Conservation (phyloP, 2,113 vertebrate genomes). For the Pedionomus torquatus region DNA sequence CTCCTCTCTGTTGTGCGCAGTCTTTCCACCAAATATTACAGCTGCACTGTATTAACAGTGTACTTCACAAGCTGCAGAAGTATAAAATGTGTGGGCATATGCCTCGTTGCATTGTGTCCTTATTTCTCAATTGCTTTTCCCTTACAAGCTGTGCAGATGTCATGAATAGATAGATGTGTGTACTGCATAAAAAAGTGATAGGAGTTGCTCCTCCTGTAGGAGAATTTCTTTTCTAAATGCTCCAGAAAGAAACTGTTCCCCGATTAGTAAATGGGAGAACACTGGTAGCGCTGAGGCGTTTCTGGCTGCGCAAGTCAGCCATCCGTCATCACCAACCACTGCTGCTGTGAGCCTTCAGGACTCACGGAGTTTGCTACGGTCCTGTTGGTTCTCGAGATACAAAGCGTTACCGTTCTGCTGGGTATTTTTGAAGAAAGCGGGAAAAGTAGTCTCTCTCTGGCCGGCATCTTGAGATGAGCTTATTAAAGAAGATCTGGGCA, state of each 20-base stretch:
- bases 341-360: neutral
- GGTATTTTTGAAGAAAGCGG: neutral
- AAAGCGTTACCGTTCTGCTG: neutral
- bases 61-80: neutral
- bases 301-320: neutral
- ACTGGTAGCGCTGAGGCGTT: neutral
- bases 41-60: neutral
- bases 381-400: neutral
- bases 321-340: neutral
- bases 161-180: neutral
- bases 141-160: neutral
- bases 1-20: neutral
- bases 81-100: neutral
- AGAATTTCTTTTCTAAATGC: neutral
- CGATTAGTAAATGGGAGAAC: fast-evolving
- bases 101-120: neutral
- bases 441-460: neutral
- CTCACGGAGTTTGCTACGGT: neutral
- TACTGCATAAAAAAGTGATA: neutral
- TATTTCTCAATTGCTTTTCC: neutral
- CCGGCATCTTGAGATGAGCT: neutral
- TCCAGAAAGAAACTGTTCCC: neutral
- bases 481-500: neutral
- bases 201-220: neutral
- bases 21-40: neutral